Percentiles rank a stretch among this genome's conserved stretches.
Evolutionary conservation across 64 coral and sea anemone species (phyloP).

Genomic region (Porites lutea): DNA sequence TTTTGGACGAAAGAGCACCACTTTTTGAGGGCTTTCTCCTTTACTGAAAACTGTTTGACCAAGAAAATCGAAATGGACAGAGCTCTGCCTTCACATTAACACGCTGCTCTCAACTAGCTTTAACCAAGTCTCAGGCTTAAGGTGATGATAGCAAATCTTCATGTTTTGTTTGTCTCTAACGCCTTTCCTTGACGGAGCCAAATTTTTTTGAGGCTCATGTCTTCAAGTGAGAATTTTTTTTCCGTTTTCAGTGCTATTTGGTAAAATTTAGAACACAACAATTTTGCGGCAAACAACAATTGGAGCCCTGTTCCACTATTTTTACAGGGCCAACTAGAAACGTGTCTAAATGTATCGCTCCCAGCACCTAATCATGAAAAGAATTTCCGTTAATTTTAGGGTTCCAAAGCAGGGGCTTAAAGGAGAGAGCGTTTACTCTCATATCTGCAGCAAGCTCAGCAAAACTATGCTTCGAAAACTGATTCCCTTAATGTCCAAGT

Average conservation of each 20-base stretch:
- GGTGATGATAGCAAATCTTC: not conserved
- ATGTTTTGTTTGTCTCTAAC: not conserved
- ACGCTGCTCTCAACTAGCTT: not conserved
- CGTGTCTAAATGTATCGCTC: too few relatives aligned
- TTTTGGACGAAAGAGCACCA: not conserved
- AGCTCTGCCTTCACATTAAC: not conserved
- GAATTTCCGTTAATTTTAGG: too few relatives aligned
- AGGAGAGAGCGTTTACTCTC: too few relatives aligned
- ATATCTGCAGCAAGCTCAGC: too few relatives aligned
- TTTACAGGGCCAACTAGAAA: too few relatives aligned
- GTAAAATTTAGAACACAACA: not conserved
- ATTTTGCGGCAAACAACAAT: not conserved
- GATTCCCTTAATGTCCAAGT: too few relatives aligned
- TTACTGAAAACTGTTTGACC: slow-evolving; percentile 16
- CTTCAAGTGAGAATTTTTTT: not conserved
- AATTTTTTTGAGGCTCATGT: not conserved
- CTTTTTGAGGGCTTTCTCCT: not conserved
- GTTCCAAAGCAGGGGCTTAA: too few relatives aligned
- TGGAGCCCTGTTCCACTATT: too few relatives aligned
- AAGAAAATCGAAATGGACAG: not conserved
- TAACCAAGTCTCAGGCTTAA: not conserved
- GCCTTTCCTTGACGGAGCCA: not conserved
- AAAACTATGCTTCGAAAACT: too few relatives aligned
- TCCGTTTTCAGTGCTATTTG: not conserved
- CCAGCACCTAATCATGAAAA: too few relatives aligned